Conservation (phyloP, 2,113 vertebrate genomes). For the Muntiacus muntjak region DNA sequence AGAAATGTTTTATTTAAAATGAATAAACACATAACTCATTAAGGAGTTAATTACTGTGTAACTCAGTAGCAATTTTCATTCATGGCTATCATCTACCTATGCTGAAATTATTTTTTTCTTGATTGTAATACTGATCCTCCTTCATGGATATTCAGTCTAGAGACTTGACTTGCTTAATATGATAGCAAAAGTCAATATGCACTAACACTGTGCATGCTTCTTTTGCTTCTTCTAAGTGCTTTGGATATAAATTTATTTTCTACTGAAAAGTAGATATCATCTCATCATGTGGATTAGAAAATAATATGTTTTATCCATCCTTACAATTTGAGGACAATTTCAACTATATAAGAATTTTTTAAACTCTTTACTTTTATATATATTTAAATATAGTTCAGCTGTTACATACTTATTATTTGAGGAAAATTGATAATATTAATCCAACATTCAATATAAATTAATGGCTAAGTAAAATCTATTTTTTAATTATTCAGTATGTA, state of each 20-base stretch:
- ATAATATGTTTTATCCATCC: neutral
- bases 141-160: neutral
- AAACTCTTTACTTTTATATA: neutral
- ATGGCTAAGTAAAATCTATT: neutral
- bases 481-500: neutral
- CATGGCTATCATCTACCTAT: neutral
- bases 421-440: neutral
- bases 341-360: neutral
- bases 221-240: neutral
- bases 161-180: neutral
- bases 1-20: neutral
- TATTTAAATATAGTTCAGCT: neutral
- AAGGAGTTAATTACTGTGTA: neutral
- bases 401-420: neutral
- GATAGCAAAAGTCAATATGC: neutral
- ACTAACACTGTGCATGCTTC: neutral
- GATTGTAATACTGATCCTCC: neutral
- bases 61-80: neutral
- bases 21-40: neutral
- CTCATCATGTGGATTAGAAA: neutral
- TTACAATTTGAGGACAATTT: neutral
- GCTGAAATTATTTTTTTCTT: neutral
- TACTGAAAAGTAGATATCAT: neutral
- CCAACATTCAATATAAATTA: neutral
- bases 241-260: neutral